Conservation (phyloP, 2,888 invertebrate genomes). For the Thera britannica region DNA sequence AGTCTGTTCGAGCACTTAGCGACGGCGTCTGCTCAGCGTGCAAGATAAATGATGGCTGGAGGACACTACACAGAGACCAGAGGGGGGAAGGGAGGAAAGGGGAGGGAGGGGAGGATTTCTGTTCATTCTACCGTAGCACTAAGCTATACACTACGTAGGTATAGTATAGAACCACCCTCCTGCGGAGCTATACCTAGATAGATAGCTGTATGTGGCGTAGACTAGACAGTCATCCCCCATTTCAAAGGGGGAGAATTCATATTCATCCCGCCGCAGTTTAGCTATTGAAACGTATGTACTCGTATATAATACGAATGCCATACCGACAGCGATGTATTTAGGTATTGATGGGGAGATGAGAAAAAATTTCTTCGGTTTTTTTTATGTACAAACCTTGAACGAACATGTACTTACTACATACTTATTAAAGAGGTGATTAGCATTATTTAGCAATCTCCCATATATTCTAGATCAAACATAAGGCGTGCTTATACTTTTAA, state of each 20-base stretch:
- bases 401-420: too few relatives aligned
- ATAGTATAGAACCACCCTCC: slow-evolving; percentile 12
- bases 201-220: not conserved
- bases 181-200: slow-evolving; percentile 5
- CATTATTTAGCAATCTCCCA: too few relatives aligned
- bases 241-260: slow-evolving; percentile 10
- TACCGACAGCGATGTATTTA: not conserved
- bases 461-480: too few relatives aligned
- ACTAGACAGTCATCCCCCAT: slow-evolving; percentile 16
- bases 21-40: slow-evolving; percentile 70
- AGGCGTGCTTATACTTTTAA: too few relatives aligned
- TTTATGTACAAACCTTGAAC: not conserved
- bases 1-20: slow-evolving; percentile 41
- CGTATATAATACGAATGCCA: not conserved
- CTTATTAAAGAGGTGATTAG: too few relatives aligned
- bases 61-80: slow-evolving; percentile 58
- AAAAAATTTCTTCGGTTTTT: not conserved
- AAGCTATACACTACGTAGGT: slow-evolving; percentile 36
- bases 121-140: slow-evolving; percentile 41
- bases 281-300: not conserved
- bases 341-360: not conserved
- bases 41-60: slow-evolving; percentile 79
- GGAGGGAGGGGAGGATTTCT: slow-evolving; percentile 46
- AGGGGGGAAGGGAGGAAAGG: slow-evolving; percentile 46
- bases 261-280: slow-evolving; percentile 2